Conservation (phyloP, 2,888 invertebrate genomes). For the Lasiommata megera region DNA sequence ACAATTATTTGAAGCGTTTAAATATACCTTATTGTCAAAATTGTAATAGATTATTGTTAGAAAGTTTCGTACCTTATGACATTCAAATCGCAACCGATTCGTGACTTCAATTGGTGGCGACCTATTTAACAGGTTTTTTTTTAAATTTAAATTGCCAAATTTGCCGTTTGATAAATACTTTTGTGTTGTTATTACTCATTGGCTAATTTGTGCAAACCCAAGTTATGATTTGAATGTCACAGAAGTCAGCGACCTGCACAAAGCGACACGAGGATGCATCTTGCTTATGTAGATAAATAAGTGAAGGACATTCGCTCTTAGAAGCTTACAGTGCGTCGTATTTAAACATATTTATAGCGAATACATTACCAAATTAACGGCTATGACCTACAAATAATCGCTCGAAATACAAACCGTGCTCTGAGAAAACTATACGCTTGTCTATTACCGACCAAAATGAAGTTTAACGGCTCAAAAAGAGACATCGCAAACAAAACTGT, state of each 20-base stretch:
- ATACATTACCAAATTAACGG: slow-evolving; percentile 44
- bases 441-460: too few species aligned
- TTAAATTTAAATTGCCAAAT: neutral
- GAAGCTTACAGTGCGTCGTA: slow-evolving; percentile 17
- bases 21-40: slow-evolving; percentile 52
- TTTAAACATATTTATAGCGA: slow-evolving; percentile 27
- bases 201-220: too few species aligned
- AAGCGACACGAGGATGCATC: slow-evolving; percentile 55
- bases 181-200: too few species aligned
- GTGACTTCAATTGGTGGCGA: too few species aligned
- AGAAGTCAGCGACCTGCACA: slow-evolving; percentile 37
- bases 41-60: slow-evolving; percentile 43
- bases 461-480: neutral
- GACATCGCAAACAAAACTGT: neutral
- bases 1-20: slow-evolving; percentile 63
- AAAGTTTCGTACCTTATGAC: slow-evolving; percentile 26
- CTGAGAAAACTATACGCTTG: neutral
- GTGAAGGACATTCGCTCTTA: slow-evolving; percentile 60
- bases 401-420: slow-evolving; percentile 24
- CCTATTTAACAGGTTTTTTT: neutral
- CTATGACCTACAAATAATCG: slow-evolving; percentile 42
- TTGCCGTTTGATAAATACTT: neutral
- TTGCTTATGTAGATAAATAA: slow-evolving; percentile 70
- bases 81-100: neutral
- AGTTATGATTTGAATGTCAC: neutral